Evolutionary conservation across 2,113 vertebrate species (phyloP), one percentile per base, ranked within the genome.

Genomic region (Nycticryphes semicollaris): DNA sequence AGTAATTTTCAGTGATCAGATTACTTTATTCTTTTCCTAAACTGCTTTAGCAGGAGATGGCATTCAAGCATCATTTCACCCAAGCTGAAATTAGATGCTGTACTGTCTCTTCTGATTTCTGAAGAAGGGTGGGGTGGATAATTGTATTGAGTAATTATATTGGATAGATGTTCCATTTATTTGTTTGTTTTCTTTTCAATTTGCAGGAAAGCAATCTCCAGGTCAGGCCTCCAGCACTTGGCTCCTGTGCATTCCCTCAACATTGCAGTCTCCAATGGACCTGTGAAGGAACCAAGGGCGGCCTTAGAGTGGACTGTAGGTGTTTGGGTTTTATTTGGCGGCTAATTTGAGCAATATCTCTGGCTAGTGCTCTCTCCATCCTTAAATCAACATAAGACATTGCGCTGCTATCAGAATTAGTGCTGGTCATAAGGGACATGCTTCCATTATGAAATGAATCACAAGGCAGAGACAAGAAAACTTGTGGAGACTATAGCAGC

Each of bases 171-270:
- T 8, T 87, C 81, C 22, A 93, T 95, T 91, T 91, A 92, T 84
- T 54, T 97, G 39, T 84, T 62, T 77, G 50, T 95, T 54, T 78
- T 90, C 63, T 95, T 82, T 96, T 96, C 77, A 94, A 96, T 95
- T 96, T 98, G 45, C 97, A 99, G 99, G 98, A 99, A 99, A 97
- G 99, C 99, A n/a, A 99, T 99, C 97, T 99, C 99, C 67, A 98
- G 99, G 74, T 99, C 99, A 41, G 99, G 99, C 88, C 98, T 99
- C 74, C 99, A 99, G 97, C 99, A 99, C 95, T 98, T 99, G 96
- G 98, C 98, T 47, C 99, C 99, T 4, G 98, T 98, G 27, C 99
- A 99, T 54, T 97, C 97, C 57, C 97, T 98, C 84, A 98, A 98
- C 97, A 98, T 98, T 69, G 97, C 98, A 25, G 97, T 99, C 43